Evolutionary conservation across 1,140 invertebrate species (phyloP).

Genomic region (Brachionus manjavacas): DNA sequence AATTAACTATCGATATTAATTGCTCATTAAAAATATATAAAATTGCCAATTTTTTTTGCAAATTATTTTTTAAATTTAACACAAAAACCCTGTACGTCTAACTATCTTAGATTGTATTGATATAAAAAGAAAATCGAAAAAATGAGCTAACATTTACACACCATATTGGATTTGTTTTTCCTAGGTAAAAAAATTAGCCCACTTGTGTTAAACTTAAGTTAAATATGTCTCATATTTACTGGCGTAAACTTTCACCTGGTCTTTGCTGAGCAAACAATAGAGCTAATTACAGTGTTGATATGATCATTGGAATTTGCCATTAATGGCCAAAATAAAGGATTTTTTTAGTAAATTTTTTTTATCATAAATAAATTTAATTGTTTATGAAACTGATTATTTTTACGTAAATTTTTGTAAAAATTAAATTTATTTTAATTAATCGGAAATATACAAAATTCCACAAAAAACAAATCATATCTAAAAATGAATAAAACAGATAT

Average conservation of each 20-base stretch:
- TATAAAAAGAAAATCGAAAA: neutral
- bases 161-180: neutral
- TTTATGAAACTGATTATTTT: too few relatives aligned
- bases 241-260: neutral
- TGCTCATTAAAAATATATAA: conserved; percentile 23
- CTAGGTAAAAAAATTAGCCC: neutral
- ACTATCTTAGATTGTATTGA: neutral
- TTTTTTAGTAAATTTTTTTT: too few relatives aligned
- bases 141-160: neutral
- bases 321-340: too few relatives aligned
- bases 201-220: neutral
- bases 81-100: neutral
- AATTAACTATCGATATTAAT: conserved; percentile 28
- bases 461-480: too few relatives aligned
- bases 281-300: too few relatives aligned
- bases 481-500: too few relatives aligned
- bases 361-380: too few relatives aligned
- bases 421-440: too few relatives aligned
- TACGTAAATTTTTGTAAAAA: too few relatives aligned
- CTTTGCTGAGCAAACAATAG: neutral
- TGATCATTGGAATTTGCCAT: too few relatives aligned
- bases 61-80: conserved; percentile 20
- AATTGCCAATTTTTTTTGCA: neutral
- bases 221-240: neutral
- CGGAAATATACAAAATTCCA: too few relatives aligned